phyloP scores from a whole-genome alignment of 2,888 invertebrate genomes.

The Endotricha flammealis region DNA sequence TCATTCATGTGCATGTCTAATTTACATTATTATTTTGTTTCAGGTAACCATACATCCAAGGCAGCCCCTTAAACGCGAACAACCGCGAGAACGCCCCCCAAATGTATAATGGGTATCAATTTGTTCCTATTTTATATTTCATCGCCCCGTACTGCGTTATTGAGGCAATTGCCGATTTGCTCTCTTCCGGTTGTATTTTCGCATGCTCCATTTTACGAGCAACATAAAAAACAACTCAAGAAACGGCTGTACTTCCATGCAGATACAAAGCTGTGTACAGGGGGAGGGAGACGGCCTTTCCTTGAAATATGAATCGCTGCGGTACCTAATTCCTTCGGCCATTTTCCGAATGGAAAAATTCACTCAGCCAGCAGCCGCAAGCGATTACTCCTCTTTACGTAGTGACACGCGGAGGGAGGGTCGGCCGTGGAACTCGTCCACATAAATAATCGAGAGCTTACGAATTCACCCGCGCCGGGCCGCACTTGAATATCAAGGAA shows the following conservation, averaged over 20 bases:
- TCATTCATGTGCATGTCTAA: background rate
- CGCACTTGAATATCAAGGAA: conserved; percentile 47
- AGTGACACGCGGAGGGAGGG: conserved; percentile 52
- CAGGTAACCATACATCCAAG: background rate
- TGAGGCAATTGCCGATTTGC: conserved; percentile 47
- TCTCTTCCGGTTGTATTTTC: conserved; percentile 45
- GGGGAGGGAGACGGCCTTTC: conserved; percentile 32
- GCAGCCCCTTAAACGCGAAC: background rate
- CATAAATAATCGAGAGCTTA: conserved; percentile 71
- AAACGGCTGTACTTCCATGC: conserved; percentile 34
- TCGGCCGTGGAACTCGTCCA: conserved; percentile 40
- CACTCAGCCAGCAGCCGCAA: conserved; percentile 59
- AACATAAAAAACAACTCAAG: conserved; percentile 54
- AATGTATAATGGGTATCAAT: conserved; percentile 28
- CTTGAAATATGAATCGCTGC: conserved; percentile 58
- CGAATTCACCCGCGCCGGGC: conserved; percentile 49
- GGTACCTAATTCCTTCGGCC: conserved; percentile 59
- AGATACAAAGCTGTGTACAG: conserved; percentile 28
- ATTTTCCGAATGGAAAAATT: conserved; percentile 69
- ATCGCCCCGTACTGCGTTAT: conserved; percentile 37
- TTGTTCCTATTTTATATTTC: conserved; percentile 34
- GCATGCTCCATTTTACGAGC: conserved; percentile 53
- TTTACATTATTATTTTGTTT: background rate
- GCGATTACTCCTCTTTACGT: conserved; percentile 65
- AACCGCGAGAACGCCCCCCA: conserved; percentile 6